A percentile compares a stretch with the other conserved stretches of the same genome.
These are phyloP conservation scores for Oreochromis tanganicae DNA, from an alignment of 2,113 vertebrate species.

Conservation along the genomic window DNA sequence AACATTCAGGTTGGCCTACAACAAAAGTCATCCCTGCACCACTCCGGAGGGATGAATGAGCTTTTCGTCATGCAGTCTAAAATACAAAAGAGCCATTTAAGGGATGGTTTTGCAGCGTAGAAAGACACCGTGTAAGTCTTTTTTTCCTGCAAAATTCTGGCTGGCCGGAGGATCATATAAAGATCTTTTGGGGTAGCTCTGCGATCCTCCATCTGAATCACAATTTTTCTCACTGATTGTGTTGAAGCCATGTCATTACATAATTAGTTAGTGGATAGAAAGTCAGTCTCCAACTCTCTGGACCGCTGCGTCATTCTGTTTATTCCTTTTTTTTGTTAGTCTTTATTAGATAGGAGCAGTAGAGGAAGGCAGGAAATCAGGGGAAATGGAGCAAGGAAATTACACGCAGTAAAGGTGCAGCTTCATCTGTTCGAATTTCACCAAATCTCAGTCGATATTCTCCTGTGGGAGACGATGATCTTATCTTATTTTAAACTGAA, in stretches of 20 bases:
- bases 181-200: background rate
- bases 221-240: background rate
- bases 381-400: background rate
- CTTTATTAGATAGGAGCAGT: background rate
- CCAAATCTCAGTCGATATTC: background rate
- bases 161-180: background rate
- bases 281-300: background rate
- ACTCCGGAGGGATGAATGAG: background rate
- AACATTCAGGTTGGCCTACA: background rate
- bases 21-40: background rate
- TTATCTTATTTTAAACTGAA: background rate
- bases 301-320: background rate
- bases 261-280: background rate
- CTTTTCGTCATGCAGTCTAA: background rate
- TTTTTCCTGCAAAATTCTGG: background rate
- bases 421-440: background rate
- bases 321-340: background rate
- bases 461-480: background rate
- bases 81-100: background rate
- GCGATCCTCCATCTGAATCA: background rate
- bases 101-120: background rate
- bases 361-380: background rate
- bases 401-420: background rate
- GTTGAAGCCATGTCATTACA: background rate
- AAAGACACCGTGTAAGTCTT: background rate